Base-by-base conservation (phyloP, 2,113 vertebrate species). In the Syngnathus typhle region DNA sequence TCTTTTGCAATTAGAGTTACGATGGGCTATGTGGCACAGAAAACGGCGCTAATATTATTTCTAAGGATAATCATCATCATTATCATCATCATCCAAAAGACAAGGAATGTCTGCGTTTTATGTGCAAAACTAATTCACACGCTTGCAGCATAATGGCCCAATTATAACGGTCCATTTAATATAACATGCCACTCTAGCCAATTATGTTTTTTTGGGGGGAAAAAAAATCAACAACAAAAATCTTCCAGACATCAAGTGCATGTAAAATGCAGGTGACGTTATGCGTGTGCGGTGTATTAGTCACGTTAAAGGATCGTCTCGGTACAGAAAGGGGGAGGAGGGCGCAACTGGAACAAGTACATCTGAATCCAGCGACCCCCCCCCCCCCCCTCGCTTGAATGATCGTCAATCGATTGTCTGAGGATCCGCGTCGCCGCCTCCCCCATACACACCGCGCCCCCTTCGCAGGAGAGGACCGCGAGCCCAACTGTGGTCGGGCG, bases 231-330 rank as follows among this genome's bases (percentile, higher is more conserved):
- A 13, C 9, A 43, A 43, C 12, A 43, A 0, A 43, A 43, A 9
- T 11, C 11, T 36, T 36, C 12, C 13, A 36, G 21, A 56, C 54
- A 32, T 23, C 1, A 56, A 36, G 51, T 38, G 46, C 16, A 43
- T 9, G 11, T 43, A 8, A 51, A 44, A 27, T 62, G n/a, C 60
- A 68, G 6, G 15, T 65, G 19, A 60, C 69, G 75, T 83, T 41
- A 27, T 65, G 63, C 41, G 0, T 46, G 37, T 49, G 27, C 13
- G 19, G 59, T 38, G 65, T 9, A 69, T 80, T 81, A 83, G 66
- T 85, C 82, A 84, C 55, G 21, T 71, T 54, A 61, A 60, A 78
- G 54, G 67, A 54, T 73, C 70, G 64, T 76, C 76, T 64, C 5
- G 38, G 47, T 41, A 12, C 59, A 41, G 60, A 41, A 38, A 16